Conservation (phyloP, 2,113 vertebrate species). For the Gorilla gorilla region DNA sequence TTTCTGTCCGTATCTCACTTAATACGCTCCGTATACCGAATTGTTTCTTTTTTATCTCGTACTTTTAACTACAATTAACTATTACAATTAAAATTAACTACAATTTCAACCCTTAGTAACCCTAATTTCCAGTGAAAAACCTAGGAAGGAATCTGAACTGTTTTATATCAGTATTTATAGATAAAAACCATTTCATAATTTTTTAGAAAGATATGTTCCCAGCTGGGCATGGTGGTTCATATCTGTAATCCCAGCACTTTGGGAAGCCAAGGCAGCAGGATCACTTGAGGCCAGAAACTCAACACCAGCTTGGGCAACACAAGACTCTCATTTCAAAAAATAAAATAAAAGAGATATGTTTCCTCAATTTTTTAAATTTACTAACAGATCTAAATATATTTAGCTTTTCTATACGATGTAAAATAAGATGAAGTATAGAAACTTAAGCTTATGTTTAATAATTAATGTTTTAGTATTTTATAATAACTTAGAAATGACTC, state of each 20-base stretch:
- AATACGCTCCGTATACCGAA: background rate
- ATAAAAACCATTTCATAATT: background rate
- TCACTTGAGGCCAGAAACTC: too few species aligned
- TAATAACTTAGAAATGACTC: background rate
- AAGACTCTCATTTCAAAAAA: too few species aligned
- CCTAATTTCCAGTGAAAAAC: background rate
- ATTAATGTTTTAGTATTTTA: background rate
- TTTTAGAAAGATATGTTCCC: background rate
- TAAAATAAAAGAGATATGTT: background rate
- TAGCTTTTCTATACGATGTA: background rate
- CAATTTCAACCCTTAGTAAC: background rate
- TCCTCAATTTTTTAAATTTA: background rate
- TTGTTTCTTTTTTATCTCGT: background rate
- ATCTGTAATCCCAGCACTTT: too few species aligned
- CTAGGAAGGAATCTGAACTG: background rate
- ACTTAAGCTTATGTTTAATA: background rate
- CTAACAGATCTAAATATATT: background rate
- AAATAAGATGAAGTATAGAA: background rate
- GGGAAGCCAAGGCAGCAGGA: too few species aligned
- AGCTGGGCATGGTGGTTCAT: too few species aligned
- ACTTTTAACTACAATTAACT: too few species aligned
- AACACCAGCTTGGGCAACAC: too few species aligned
- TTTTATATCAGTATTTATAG: background rate
- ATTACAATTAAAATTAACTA: background rate
- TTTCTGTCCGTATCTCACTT: background rate